Percentiles rank a stretch among this genome's conserved stretches.
Evolutionary conservation across 2,113 vertebrate species (phyloP).

Genomic region (Aphyosemion australe): DNA sequence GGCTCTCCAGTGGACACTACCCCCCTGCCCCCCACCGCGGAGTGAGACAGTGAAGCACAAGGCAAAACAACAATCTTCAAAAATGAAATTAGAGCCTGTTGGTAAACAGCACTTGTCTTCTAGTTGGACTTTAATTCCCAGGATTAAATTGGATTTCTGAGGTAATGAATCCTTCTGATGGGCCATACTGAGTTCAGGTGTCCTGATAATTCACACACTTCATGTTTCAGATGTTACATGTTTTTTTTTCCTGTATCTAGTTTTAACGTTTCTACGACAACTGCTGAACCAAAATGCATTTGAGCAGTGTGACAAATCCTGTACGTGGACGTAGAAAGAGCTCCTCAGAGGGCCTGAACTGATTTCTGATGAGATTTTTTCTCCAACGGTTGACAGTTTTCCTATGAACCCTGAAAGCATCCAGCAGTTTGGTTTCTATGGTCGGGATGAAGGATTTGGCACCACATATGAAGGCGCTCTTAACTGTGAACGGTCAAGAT

Average conservation of each 20-base stretch:
- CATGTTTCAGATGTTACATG: slow-evolving; percentile 64
- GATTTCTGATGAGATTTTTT: slow-evolving; percentile 10
- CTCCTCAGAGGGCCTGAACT: slow-evolving; percentile 34
- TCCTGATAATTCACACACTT: slow-evolving; percentile 58
- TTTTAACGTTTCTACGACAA: slow-evolving; percentile 68
- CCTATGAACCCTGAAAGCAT: slow-evolving; percentile 41
- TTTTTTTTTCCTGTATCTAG: slow-evolving; percentile 57
- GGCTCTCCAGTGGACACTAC: slow-evolving; percentile 74
- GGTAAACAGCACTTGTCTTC: background rate
- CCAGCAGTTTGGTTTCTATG: slow-evolving; percentile 29
- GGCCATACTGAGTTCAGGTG: slow-evolving; percentile 6
- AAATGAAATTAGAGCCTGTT: slow-evolving; percentile 34
- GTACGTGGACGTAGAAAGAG: slow-evolving; percentile 38
- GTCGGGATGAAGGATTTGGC: slow-evolving; percentile 61
- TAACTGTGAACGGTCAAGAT: slow-evolving; percentile 54
- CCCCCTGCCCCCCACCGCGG: slow-evolving; percentile 21
- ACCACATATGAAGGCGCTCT: slow-evolving; percentile 59
- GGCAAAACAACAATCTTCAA: slow-evolving; percentile 55
- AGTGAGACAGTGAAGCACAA: slow-evolving; percentile 71
- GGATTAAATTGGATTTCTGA: slow-evolving; percentile 36
- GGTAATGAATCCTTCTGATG: slow-evolving; percentile 14
- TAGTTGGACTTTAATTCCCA: slow-evolving; percentile 11
- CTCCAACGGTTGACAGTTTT: slow-evolving; percentile 52
- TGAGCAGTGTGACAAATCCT: slow-evolving; percentile 68
- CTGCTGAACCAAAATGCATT: slow-evolving; percentile 73